A percentile compares a stretch with the other conserved stretches of the same genome.
These are phyloP conservation scores for Castor canadensis DNA, from an alignment of 2,113 vertebrate species.

Conservation along the genomic window DNA sequence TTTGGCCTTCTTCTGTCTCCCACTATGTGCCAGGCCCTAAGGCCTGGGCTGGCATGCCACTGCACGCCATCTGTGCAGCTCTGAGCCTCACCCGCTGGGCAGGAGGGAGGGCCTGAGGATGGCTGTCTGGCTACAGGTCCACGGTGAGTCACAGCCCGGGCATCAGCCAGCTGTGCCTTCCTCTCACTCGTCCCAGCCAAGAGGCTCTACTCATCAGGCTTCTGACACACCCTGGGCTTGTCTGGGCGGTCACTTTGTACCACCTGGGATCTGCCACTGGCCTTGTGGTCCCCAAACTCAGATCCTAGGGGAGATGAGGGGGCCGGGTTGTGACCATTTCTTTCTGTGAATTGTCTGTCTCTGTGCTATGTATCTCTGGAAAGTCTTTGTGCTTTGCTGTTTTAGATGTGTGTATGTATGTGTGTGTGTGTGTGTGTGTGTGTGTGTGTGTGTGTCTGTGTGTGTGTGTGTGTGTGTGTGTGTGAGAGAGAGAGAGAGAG, in stretches of 20 bases:
- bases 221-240: conserved; percentile 47
- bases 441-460: too few species aligned
- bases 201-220: background rate
- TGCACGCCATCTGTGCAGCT: conserved; percentile 59
- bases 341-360: background rate
- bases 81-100: conserved; percentile 48
- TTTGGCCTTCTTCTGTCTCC: background rate
- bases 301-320: background rate
- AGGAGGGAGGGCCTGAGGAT: conserved; percentile 67
- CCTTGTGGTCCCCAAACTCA: background rate
- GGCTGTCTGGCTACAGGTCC: conserved; percentile 73
- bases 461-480: too few species aligned
- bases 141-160: conserved; percentile 61
- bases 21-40: background rate
- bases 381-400: background rate
- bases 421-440: too few species aligned
- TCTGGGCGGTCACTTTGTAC: background rate
- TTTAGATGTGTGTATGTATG: background rate
- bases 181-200: background rate
- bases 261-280: background rate
- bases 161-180: conserved; percentile 60
- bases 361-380: background rate
- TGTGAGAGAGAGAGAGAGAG: too few species aligned
- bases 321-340: background rate
- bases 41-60: conserved; percentile 47